These are phyloP conservation scores for Pantherophis guttatus DNA, from an alignment of 2,113 vertebrate species.

Conservation along the genomic window DNA sequence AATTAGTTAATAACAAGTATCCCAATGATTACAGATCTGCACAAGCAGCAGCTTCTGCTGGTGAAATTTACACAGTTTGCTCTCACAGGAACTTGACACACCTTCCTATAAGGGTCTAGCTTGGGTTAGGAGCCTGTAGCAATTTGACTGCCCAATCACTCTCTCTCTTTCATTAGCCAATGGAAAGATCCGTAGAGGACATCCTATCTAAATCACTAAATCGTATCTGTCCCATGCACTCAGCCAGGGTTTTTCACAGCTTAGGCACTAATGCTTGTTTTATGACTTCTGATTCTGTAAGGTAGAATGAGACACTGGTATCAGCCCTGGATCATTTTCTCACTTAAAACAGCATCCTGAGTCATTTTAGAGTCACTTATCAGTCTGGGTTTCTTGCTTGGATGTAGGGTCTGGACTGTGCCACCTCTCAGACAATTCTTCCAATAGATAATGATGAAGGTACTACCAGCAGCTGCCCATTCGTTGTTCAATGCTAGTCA, in stretches of 20 bases:
- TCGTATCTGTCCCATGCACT: background rate
- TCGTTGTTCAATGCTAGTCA: background rate
- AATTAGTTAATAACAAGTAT: background rate
- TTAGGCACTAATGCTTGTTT: conserved; percentile 16
- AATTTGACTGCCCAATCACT: background rate
- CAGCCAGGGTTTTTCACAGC: conserved; percentile 31
- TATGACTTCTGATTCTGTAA: conserved; percentile 36
- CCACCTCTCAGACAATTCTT: conserved; percentile 15
- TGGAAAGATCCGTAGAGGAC: background rate
- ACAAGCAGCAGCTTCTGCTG: background rate
- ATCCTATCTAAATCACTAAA: background rate
- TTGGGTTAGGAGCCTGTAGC: background rate
- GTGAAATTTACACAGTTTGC: background rate
- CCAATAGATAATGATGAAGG: conserved; percentile 16
- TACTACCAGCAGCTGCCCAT: conserved; percentile 15
- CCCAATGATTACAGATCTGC: background rate
- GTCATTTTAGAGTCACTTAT: conserved; percentile 27
- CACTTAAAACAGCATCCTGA: conserved; percentile 26
- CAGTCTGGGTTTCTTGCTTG: conserved; percentile 40
- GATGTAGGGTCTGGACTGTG: conserved; percentile 19
- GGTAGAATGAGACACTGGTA: conserved; percentile 20
- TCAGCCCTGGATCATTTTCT: conserved; percentile 13
- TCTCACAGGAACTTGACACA: background rate
- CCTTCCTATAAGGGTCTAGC: background rate
- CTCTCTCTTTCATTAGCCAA: background rate